Evolutionary conservation across 2,888 invertebrate species (phyloP).

Genomic region (Rotaria magnacalcarata): DNA sequence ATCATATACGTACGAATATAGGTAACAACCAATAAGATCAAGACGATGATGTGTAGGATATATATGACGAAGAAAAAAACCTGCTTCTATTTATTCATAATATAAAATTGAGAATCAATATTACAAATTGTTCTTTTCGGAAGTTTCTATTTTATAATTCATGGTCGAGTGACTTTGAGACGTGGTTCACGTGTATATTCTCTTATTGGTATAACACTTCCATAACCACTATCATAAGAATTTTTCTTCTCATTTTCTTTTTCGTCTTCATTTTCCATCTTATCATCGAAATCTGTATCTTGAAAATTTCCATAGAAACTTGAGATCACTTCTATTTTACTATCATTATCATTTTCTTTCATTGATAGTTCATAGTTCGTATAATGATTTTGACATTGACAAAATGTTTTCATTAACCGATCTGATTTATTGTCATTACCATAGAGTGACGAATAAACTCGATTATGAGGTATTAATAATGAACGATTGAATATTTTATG

Average conservation of each 20-base stretch:
- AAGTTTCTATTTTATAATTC: background rate
- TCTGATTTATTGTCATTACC: background rate
- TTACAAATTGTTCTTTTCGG: background rate
- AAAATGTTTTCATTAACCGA: background rate
- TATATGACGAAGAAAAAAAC: no score
- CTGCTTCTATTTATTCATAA: background rate
- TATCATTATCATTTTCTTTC: background rate
- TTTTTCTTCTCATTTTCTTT: constrained; percentile 21
- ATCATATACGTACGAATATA: no score
- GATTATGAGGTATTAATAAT: background rate
- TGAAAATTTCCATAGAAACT: background rate
- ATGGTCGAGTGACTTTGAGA: background rate
- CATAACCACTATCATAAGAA: background rate
- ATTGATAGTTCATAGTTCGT: background rate
- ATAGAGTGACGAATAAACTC: background rate
- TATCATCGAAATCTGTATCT: background rate
- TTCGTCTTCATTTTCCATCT: background rate
- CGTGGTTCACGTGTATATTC: background rate
- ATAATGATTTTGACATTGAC: constrained; percentile 2
- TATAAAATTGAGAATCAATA: background rate
- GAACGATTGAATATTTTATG: background rate
- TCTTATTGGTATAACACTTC: background rate
- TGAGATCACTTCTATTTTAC: background rate
- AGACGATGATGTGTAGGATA: no score
- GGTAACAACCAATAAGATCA: no score